Evolutionary conservation across 2,888 invertebrate species (phyloP), one percentile per base, ranked within the genome.

Genomic region (Zygaena filipendulae): DNA sequence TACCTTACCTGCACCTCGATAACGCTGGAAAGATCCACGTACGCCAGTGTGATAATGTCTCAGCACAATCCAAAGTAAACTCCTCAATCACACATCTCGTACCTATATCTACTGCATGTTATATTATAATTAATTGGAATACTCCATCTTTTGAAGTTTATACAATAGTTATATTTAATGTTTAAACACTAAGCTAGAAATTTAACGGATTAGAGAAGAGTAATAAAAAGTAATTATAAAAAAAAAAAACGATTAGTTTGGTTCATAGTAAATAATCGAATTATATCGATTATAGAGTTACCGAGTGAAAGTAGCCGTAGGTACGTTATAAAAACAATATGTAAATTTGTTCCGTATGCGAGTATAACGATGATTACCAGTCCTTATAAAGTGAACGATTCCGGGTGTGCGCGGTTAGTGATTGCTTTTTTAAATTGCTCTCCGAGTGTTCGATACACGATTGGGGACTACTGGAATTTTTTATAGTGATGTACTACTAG

Each of bases 11-110:
- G 87, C 63, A 86, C 85, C 81, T 88, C 87, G 64, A 88, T 87
- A 66, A 88, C 87, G 53, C 87, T 87, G 53, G 87, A 85, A 79
- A 87, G 83, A 60, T 87, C 87, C 68, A 88, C 87, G 83, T 87
- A 87, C 55, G 87, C 86, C 80, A 87, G 82, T 71, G 86, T 86
- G 83, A 83, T 77, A 60, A n/a, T n/a, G n/a, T n/a, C n/a, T n/a
- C n/a, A n/a, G n/a, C n/a, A n/a, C n/a, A n/a, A n/a, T n/a, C n/a
- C n/a, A n/a, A n/a, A n/a, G n/a, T n/a, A n/a, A n/a, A n/a, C n/a
- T n/a, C n/a, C n/a, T n/a, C n/a, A n/a, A n/a, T n/a, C n/a, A n/a
- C n/a, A n/a, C n/a, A n/a, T n/a, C n/a, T n/a, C n/a, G n/a, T n/a
- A n/a, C n/a, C n/a, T n/a, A n/a, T n/a, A n/a, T n/a, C n/a, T n/a